Conservation (phyloP, 2,113 vertebrate species). For the Calypte anna region DNA sequence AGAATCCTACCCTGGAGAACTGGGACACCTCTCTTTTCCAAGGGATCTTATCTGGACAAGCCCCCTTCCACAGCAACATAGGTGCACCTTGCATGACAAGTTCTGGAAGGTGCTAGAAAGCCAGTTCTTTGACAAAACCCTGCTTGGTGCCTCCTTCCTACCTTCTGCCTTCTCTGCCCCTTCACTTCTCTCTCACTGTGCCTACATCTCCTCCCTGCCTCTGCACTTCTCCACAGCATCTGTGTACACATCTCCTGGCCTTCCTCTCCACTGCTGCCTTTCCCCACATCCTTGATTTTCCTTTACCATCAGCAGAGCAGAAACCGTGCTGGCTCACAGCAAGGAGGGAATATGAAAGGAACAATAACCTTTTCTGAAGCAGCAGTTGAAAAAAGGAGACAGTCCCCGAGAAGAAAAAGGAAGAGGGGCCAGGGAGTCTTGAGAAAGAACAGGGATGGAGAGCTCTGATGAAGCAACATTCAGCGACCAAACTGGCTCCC, state of each 20-base stretch:
- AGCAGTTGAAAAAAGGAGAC: background rate
- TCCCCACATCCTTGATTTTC: background rate
- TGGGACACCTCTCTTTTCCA: background rate
- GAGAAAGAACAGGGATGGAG: background rate
- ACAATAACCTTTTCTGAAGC: conserved; percentile 68
- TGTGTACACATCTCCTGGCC: fast-evolving
- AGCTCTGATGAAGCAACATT: conserved; percentile 19
- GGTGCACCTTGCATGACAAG: background rate
- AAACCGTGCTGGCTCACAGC: conserved; percentile 57
- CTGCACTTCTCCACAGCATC: background rate
- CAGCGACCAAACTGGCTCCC: conserved; percentile 33
- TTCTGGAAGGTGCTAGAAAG: conserved; percentile 23
- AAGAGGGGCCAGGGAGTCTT: background rate
- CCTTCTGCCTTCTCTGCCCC: too few species aligned
- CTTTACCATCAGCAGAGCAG: conserved; percentile 20
- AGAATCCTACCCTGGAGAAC: background rate
- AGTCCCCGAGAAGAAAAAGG: conserved; percentile 20
- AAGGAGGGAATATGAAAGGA: conserved; percentile 57
- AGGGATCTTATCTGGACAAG: background rate
- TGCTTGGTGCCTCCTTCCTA: background rate
- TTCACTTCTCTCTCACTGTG: background rate
- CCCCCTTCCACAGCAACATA: background rate
- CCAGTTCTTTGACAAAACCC: background rate
- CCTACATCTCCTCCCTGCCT: background rate
- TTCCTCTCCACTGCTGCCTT: background rate